Evolutionary conservation across 2,113 vertebrate species (phyloP), one percentile per base, ranked within the genome.

Genomic region (Daphoenositta chrysoptera): DNA sequence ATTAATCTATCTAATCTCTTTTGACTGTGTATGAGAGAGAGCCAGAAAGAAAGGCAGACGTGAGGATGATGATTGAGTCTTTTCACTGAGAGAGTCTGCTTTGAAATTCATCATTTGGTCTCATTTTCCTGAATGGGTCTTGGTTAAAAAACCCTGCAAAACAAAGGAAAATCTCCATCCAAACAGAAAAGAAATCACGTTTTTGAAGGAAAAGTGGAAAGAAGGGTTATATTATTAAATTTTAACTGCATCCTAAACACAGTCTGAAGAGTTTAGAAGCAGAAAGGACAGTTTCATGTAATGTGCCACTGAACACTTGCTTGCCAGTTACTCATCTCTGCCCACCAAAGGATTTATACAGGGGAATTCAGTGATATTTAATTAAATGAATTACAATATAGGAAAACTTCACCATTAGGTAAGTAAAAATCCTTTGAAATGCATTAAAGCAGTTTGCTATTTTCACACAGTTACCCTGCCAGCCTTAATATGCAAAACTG

Each of bases 401-500:
- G 64, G 60, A 47, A 89, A 95, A 91, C 70, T 81, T 95, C 78
- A 68, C 54, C 20, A 10, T 33, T 78, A 96, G 72, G 73, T 89
- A 78, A 91, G 68, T 81, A 48, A 80, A 96, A 88, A 51, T 89
- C 93, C 84, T 95, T 93, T 87, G 79, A 93, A 93, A 94, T 53
- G 78, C 56, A 75, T 56, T 92, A 81, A 94, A 96, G 89, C 95
- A 72, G 77, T 91, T 94, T 91, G 82, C 84, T 95, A 33, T 92
- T 94, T 96, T 97, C 89, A 87, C 92, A 92, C 81, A 63, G 82
- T 94, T 90, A 91, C 71, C 40, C 85, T 96, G 87, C 91, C 87
- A 94, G 79, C 79, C 94, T 94, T 95, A 89, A 94, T 95, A 97
- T 91, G 94, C 87, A 96, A 94, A 97, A 75, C 82, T 92, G 89